These are phyloP conservation scores for Tetragonisca angustula DNA, from an alignment of 2,888 invertebrate genomes.

Conservation along the genomic window DNA sequence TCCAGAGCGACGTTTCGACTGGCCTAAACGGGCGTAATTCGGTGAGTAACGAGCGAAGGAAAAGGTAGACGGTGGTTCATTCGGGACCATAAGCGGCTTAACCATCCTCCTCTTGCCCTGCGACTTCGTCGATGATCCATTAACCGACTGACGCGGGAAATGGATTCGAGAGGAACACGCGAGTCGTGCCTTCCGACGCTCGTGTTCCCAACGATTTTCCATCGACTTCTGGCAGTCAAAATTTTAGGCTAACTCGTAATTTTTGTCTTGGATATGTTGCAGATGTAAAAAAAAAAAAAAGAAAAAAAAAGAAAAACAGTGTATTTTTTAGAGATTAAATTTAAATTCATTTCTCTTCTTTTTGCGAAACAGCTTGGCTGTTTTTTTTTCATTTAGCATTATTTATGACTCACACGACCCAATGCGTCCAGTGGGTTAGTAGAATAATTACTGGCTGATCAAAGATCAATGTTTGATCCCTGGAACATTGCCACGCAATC, in stretches of 20 bases:
- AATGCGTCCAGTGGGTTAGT: too few relatives aligned
- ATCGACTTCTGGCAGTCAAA: neutral
- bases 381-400: too few relatives aligned
- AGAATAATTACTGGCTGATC: neutral
- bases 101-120: neutral
- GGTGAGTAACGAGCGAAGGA: constrained; percentile 58
- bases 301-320: too few relatives aligned
- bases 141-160: constrained; percentile 36
- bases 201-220: neutral
- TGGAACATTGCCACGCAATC: neutral
- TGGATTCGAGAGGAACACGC: constrained; percentile 4
- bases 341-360: too few relatives aligned
- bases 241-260: too few relatives aligned
- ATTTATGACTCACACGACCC: too few relatives aligned
- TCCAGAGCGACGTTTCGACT: constrained; percentile 5
- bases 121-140: constrained; percentile 30
- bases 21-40: constrained; percentile 58
- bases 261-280: neutral
- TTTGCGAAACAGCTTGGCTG: too few relatives aligned
- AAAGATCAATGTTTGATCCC: neutral
- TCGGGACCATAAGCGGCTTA: constrained; percentile 60
- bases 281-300: too few relatives aligned
- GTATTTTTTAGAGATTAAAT: too few relatives aligned
- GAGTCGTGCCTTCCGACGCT: constrained; percentile 2
- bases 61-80: constrained; percentile 10